Evolutionary conservation across 2,113 vertebrate genomes (phyloP).

Genomic region (Telmatochromis brichardi): DNA sequence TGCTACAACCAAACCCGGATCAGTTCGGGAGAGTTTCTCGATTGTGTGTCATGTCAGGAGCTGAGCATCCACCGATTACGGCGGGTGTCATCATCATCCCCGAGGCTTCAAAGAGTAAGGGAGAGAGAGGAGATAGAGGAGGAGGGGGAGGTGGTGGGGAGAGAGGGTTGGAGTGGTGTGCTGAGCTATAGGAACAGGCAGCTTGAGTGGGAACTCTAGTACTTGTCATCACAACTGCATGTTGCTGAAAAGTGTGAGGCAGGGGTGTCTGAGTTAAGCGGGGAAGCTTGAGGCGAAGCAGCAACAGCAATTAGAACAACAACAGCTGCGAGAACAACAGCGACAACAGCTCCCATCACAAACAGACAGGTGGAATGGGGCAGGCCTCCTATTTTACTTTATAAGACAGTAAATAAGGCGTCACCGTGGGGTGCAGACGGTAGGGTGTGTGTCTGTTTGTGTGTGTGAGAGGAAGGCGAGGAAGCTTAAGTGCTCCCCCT

Average conservation of each 20-base stretch:
- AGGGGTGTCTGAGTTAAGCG: slow-evolving; percentile 23
- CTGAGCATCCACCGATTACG: slow-evolving; percentile 57
- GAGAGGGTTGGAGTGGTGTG: neutral
- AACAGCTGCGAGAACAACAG: neutral
- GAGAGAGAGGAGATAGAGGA: neutral
- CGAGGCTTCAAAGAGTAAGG: slow-evolving; percentile 43
- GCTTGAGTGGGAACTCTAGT: slow-evolving; percentile 48
- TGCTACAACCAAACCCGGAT: slow-evolving; percentile 34
- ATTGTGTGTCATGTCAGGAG: slow-evolving; percentile 50
- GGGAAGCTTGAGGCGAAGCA: slow-evolving; percentile 26
- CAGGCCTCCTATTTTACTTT: neutral
- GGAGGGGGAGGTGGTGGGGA: neutral
- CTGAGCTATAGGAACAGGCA: slow-evolving; percentile 25
- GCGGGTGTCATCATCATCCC: slow-evolving; percentile 66
- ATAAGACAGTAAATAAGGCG: slow-evolving; percentile 4
- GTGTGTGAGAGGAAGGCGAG: neutral
- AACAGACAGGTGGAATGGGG: neutral
- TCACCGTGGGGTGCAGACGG: neutral
- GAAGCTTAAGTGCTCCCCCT: neutral
- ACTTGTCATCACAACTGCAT: slow-evolving; percentile 46
- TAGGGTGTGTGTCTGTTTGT: neutral
- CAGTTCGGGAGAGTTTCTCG: slow-evolving; percentile 23
- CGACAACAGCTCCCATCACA: neutral
- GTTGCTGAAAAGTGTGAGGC: slow-evolving; percentile 44
- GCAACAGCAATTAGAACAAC: slow-evolving; percentile 44